A percentile compares a stretch with the other conserved stretches of the same genome.
These are phyloP conservation scores for Apus apus DNA, from an alignment of 2,113 vertebrate species.

Conservation along the genomic window DNA sequence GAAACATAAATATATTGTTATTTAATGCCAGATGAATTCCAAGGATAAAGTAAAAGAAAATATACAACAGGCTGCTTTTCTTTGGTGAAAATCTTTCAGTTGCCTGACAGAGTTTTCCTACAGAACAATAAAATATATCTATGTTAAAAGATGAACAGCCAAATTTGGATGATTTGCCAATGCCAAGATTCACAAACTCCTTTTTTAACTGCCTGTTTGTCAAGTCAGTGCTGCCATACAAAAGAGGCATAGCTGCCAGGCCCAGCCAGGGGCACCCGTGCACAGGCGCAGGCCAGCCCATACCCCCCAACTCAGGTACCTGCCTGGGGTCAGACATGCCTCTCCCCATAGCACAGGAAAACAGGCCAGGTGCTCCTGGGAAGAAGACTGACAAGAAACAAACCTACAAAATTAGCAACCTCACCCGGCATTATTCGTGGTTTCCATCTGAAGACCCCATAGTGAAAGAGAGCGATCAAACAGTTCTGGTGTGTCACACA, in stretches of 20 bases:
- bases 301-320: background rate
- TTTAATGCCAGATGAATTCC: background rate
- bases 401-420: background rate
- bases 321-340: rapidly evolving
- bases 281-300: background rate
- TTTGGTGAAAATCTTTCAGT: background rate
- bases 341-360: rapidly evolving
- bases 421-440: background rate
- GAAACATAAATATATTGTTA: background rate
- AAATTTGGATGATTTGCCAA: slow-evolving; percentile 23
- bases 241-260: background rate
- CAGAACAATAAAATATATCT: background rate
- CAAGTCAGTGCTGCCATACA: background rate
- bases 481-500: background rate
- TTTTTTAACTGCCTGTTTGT: background rate
- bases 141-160: background rate
- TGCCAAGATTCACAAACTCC: background rate
- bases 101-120: slow-evolving; percentile 1
- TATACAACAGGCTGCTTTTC: background rate
- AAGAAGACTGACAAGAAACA: background rate
- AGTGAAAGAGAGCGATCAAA: background rate
- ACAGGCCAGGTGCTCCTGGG: background rate
- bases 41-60: background rate
- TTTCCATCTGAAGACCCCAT: background rate
- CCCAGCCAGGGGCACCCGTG: background rate